These are phyloP conservation scores for Drosophila suboccidentalis DNA, from an alignment of 2,888 invertebrate genomes.

Conservation along the genomic window DNA sequence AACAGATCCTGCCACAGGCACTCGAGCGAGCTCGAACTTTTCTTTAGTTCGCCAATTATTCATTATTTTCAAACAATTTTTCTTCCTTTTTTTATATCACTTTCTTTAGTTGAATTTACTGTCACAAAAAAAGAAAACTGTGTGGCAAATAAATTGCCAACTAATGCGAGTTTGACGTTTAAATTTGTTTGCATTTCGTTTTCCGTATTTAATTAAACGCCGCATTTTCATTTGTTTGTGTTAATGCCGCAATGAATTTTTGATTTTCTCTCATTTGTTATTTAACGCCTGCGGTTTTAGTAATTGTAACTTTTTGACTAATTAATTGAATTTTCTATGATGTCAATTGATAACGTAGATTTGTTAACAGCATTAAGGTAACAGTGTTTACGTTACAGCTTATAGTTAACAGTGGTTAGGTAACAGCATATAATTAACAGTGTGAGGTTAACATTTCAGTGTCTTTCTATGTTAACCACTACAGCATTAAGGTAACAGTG, in stretches of 20 bases:
- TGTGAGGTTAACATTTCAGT: neutral
- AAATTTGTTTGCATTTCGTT: constrained; percentile 19
- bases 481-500: neutral
- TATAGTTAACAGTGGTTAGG: neutral
- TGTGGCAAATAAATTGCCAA: constrained; percentile 25
- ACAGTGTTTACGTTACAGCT: neutral
- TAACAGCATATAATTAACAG: neutral
- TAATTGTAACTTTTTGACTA: constrained; percentile 50
- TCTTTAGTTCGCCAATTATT: constrained; percentile 39
- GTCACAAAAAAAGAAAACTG: constrained; percentile 1
- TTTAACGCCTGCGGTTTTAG: constrained; percentile 37
- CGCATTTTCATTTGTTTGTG: constrained; percentile 30
- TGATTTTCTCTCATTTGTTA: constrained; percentile 7
- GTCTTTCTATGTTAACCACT: neutral
- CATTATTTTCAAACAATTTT: constrained; percentile 27
- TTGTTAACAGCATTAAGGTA: neutral
- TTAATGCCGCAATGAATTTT: constrained; percentile 22
- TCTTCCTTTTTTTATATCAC: neutral
- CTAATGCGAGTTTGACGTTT: constrained; percentile 34
- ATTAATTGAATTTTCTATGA: constrained; percentile 22
- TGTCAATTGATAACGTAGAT: constrained; percentile 15
- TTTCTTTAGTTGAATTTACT: constrained; percentile 22
- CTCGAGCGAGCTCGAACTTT: constrained; percentile 31
- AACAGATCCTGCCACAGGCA: constrained; percentile 28
- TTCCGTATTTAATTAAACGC: constrained; percentile 30